A percentile compares a stretch with the other conserved stretches of the same genome.
These are phyloP conservation scores for Arctia plantaginis DNA, from an alignment of 2,888 invertebrate species.

Conservation along the genomic window DNA sequence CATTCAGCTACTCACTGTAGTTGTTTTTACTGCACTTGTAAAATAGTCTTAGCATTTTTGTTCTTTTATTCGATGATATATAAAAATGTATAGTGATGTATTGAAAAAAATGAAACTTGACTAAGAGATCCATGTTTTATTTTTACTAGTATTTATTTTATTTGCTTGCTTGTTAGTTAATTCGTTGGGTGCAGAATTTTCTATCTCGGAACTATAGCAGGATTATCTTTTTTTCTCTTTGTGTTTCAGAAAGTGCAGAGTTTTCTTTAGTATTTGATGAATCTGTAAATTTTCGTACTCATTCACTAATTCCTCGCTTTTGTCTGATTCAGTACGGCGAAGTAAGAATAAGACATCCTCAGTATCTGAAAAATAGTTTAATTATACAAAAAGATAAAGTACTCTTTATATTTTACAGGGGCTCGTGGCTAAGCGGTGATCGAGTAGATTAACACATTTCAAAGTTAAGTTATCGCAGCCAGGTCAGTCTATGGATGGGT, in stretches of 20 bases:
- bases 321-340: constrained; percentile 73
- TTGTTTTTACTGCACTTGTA: no score
- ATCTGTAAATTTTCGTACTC: background rate
- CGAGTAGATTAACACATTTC: no score
- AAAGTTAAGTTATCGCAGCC: no score
- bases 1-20: no score
- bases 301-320: constrained; percentile 15
- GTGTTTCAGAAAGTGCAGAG: background rate
- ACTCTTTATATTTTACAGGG: no score
- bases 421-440: no score
- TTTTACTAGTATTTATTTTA: background rate
- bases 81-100: no score
- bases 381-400: background rate
- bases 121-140: background rate
- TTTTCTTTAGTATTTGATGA: background rate
- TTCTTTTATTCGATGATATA: no score
- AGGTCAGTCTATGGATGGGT: no score
- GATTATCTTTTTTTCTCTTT: background rate
- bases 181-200: background rate
- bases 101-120: background rate
- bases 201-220: background rate
- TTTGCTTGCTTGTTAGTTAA: background rate
- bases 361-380: constrained; percentile 66
- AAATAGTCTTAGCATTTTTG: no score
- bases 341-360: constrained; percentile 78